phyloP scores from a whole-genome alignment of 1,140 invertebrate species.

The Drusus annulatus region DNA sequence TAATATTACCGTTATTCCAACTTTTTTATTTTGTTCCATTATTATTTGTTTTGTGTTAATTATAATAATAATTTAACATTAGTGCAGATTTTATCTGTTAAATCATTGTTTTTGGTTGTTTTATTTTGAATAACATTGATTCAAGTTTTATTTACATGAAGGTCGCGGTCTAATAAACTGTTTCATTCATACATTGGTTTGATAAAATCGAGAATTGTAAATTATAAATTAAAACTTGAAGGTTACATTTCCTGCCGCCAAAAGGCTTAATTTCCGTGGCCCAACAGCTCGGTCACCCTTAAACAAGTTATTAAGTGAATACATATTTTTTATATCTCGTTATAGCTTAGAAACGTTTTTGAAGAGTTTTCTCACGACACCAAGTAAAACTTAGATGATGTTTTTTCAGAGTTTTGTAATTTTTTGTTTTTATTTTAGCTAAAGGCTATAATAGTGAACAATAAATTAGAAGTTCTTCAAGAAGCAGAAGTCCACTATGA shows the following conservation, averaged over 20 bases:
- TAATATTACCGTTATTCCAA: not conserved
- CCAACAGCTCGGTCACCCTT: no score
- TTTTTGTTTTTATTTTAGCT: slow-evolving; percentile 77
- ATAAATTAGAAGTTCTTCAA: slow-evolving; percentile 81
- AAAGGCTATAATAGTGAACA: slow-evolving; percentile 89
- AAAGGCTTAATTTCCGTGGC: no score
- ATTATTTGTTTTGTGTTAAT: not conserved
- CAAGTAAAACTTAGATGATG: no score
- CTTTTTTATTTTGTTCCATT: not conserved
- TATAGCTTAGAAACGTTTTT: no score
- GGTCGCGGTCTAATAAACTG: no score
- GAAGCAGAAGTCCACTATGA: slow-evolving; percentile 92
- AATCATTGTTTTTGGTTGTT: not conserved
- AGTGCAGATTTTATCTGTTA: not conserved
- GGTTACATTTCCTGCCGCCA: not conserved
- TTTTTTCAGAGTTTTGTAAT: not conserved
- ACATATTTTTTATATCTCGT: no score
- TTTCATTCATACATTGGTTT: no score
- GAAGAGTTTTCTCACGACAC: no score
- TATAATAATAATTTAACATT: not conserved
- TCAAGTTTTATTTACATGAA: no score
- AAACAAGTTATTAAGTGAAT: no score
- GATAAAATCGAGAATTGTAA: not conserved
- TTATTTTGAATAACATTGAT: not conserved
- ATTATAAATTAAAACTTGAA: not conserved